Base-by-base conservation (phyloP, 2,113 vertebrate species). In the Dicentrarchus labrax region DNA sequence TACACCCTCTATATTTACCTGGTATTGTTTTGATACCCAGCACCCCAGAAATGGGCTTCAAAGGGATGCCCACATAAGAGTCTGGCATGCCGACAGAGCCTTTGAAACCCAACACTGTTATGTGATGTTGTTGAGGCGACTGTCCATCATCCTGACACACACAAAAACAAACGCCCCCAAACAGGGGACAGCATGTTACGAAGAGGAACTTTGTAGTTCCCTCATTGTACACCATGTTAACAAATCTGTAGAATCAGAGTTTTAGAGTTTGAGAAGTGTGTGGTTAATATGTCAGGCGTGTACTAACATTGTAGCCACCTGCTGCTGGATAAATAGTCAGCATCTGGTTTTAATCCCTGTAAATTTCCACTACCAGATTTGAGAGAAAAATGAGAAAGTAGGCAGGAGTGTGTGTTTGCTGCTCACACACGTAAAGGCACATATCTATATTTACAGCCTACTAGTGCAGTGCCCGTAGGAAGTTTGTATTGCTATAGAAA, bases 41-140 rank as follows among this genome's bases (percentile, higher is more conserved):
- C 70, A 56, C 80, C 80, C 78, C 83, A 86, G 59, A 90, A 79
- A 81, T 85, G 78, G 82, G 70, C 90, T 95, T 94, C 93, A 95
- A 94, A 95, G 90, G 62, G 88, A 92, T 86, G 79, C 86, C 83
- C 86, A 84, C 77, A 79, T 80, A 80, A 87, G 77, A 88, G 83
- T 38, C 76, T 51, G 77, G 86, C 84, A 51, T 87, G 84, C 83
- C 70, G 43, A 79, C 81, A 45, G 66, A 80, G 75, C 71, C 91
- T 95, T 95, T 95, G 92, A 95, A 96, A 96, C 86, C 70, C 76
- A 90, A 95, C 84, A 82, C 94, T 94, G 94, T 88, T 94, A 88
- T 93, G 92, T 90, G 92, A 93, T 93, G 94, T 93, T 93, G 91
- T 91, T 86, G 83, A 80, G 88, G 84, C 59, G 77, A 93, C 91